A percentile compares a stretch with the other conserved stretches of the same genome.
Conservation (phyloP, 2,888 invertebrate species). For the Phaonia tiefii region DNA sequence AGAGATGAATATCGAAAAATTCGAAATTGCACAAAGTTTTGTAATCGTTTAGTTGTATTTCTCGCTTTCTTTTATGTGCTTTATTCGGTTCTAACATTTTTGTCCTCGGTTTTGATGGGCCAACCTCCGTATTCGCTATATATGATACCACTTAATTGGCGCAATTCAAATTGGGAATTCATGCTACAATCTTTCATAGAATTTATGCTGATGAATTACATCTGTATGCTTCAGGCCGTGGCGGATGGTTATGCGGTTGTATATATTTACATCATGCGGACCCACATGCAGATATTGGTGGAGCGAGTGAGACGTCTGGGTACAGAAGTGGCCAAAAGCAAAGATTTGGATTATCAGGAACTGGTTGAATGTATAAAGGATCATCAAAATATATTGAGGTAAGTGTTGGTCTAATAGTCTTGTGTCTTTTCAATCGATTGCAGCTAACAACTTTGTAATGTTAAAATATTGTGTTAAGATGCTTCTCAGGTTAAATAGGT, state of each 20-base stretch:
- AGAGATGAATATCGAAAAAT: conserved; percentile 59
- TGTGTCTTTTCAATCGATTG: no score
- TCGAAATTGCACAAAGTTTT: conserved; percentile 52
- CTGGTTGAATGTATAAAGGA: conserved; percentile 68
- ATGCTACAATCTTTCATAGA: conserved; percentile 61
- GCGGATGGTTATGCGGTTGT: conserved; percentile 65
- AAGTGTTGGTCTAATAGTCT: no score
- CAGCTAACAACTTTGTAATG: no score
- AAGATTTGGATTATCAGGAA: conserved; percentile 46
- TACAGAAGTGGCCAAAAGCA: neutral
- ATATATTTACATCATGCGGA: conserved; percentile 66
- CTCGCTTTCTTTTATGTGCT: conserved; percentile 63
- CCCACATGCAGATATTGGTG: conserved; percentile 63
- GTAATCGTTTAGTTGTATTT: conserved; percentile 35
- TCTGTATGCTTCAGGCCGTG: conserved; percentile 67
- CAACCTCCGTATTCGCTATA: conserved; percentile 67
- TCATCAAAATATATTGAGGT: conserved; percentile 68
- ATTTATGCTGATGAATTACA: conserved; percentile 58
- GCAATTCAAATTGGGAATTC: conserved; percentile 66
- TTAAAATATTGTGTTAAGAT: no score
- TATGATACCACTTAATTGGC: conserved; percentile 67
- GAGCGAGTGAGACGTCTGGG: conserved; percentile 61
- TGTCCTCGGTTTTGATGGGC: conserved; percentile 64
- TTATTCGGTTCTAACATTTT: conserved; percentile 66
- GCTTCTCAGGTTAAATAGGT: no score